Percentiles rank a stretch among this genome's conserved stretches.
These are phyloP conservation scores for Cylloceria caligata DNA, from an alignment of 2,888 invertebrate species.

Conservation along the genomic window DNA sequence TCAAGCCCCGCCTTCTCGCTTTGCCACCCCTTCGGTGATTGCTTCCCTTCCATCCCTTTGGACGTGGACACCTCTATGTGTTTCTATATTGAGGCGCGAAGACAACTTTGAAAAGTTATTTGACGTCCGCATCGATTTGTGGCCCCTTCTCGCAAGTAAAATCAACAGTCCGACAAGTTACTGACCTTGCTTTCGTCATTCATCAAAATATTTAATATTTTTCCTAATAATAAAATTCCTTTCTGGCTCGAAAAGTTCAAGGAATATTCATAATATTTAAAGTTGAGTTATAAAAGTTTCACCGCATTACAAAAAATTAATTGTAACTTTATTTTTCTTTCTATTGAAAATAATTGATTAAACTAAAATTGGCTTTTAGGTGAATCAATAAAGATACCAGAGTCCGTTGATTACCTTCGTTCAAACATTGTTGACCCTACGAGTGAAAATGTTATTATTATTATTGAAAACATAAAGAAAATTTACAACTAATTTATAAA, in stretches of 20 bases:
- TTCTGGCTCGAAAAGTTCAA: not conserved
- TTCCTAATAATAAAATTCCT: not conserved
- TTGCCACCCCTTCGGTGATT: slow-evolving; percentile 13
- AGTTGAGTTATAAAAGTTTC: no score
- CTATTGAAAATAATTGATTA: no score
- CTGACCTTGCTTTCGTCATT: not conserved
- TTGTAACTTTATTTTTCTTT: no score
- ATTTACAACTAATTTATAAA: no score
- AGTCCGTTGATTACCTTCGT: no score
- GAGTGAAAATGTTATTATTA: no score
- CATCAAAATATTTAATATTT: not conserved
- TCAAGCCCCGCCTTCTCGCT: slow-evolving; percentile 45
- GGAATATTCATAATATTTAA: not conserved
- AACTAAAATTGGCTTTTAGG: no score
- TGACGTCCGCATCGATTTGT: slow-evolving; percentile 14
- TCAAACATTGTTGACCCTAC: no score
- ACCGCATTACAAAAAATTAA: no score
- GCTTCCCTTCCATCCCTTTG: slow-evolving; percentile 16
- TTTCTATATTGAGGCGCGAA: slow-evolving; percentile 12
- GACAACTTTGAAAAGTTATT: slow-evolving; percentile 13
- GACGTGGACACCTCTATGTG: slow-evolving; percentile 12
- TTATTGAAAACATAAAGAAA: no score
- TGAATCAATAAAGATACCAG: no score
- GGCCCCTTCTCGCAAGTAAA: not conserved
- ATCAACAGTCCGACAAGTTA: not conserved